phyloP scores from a whole-genome alignment of 2,113 vertebrate species.

The Campylorhamphus procurvoides region DNA sequence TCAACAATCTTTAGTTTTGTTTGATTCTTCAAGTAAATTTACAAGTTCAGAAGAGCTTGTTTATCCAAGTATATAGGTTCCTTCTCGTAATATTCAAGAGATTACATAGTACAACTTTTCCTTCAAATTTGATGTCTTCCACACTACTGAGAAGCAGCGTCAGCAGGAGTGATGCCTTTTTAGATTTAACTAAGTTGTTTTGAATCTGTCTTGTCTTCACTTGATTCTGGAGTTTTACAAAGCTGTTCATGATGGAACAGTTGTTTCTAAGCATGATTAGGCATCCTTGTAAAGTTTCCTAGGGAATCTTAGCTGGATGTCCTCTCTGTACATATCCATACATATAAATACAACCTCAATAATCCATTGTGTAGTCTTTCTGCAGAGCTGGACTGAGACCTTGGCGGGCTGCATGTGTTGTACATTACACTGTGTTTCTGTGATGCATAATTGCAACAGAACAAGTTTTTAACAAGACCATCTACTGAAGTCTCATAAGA shows the following conservation, averaged over 20 bases:
- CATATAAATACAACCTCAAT: not conserved
- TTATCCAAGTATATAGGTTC: not conserved
- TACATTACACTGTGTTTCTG: not conserved
- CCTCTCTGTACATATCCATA: not conserved
- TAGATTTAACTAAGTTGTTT: not conserved
- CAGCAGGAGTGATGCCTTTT: not conserved
- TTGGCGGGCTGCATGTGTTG: not conserved
- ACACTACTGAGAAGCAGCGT: accelerated
- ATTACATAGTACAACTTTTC: not conserved
- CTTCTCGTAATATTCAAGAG: not conserved
- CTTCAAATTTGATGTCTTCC: not conserved
- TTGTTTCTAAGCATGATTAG: not conserved
- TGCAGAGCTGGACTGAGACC: not conserved
- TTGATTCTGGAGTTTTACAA: not conserved
- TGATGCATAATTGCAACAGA: not conserved
- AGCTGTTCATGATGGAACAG: not conserved
- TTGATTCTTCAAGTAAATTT: not conserved
- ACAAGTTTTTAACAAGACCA: not conserved
- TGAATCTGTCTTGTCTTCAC: not conserved
- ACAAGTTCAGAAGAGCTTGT: not conserved
- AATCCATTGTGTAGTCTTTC: not conserved
- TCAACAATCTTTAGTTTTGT: not conserved
- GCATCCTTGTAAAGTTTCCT: not conserved
- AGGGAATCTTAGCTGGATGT: not conserved
- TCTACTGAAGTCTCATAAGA: not conserved